Base-by-base conservation (phyloP, 2,113 vertebrate species). In the Hemichromis elongatus region DNA sequence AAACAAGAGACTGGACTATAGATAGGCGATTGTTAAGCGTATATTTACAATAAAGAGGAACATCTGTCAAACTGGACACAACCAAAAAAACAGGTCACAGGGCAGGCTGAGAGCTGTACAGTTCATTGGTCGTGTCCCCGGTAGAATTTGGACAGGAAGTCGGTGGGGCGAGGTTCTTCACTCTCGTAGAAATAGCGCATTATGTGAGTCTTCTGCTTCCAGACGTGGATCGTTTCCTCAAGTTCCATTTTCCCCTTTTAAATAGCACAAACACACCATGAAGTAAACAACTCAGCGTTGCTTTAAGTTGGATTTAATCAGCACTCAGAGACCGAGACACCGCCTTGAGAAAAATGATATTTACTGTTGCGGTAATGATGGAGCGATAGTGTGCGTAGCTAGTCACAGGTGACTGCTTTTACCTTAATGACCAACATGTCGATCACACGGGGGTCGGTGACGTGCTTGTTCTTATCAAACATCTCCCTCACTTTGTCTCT, bases 401-500 rank as follows among this genome's bases (percentile, higher is more conserved):
- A 50, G 42, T 33, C 70, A 75, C 24, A 75, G 10, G 26, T 75
- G 61, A 14, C 3, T 1, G 47, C 19, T 24, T 26, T 88, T 97
- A 99, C 99, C 98, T 99, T 99, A 85, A 99, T 98, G 77, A 99
- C 98, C 18, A 99, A 92, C 92, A 99, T 95, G 93, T 99, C 99
- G 24, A 99, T 96, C 79, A 98, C 96, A 7, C 98, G 96, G 9
- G 97, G 97, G 84, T 99, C 98, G 1, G 89, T 97, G 75, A 98
- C 11, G 0, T 98, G 97, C 24, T 96, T 96, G 61, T 99, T 99
- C 92, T 96, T 97, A 95, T 97, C 80, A 80, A 99, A 99, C 96
- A 98, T 94, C 86, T 99, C 97, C 83, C 97, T 96, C 86, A 99
- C 95, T 93, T 99, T 99, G 30, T 97, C 96, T 53, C 96, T 96